A percentile compares a stretch with the other conserved stretches of the same genome.
These are phyloP conservation scores for Andrena marginata DNA, from an alignment of 2,888 invertebrate species.

Conservation along the genomic window DNA sequence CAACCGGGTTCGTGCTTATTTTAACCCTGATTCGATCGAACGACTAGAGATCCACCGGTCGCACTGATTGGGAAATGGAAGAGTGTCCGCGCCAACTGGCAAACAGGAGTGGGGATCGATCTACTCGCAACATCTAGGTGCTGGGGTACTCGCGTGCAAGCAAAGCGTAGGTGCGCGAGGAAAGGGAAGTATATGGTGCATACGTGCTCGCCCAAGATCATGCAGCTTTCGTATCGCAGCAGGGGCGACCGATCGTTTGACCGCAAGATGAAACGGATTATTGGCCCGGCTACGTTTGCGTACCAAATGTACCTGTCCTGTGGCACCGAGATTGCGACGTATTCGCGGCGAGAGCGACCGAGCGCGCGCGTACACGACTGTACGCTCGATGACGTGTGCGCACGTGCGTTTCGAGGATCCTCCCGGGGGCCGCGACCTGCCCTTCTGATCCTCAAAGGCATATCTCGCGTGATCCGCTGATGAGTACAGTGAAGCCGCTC, in stretches of 20 bases:
- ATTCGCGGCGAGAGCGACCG: conserved; percentile 68
- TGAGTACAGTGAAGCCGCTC: conserved; percentile 22
- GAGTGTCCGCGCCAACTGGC: conserved; percentile 2
- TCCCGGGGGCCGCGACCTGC: conserved; percentile 18
- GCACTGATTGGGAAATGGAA: not conserved
- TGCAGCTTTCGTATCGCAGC: conserved; percentile 48
- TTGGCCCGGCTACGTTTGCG: conserved; percentile 69
- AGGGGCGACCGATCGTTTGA: conserved; percentile 51
- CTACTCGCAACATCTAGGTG: conserved; percentile 22
- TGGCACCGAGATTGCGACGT: conserved; percentile 70
- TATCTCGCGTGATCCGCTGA: conserved; percentile 34
- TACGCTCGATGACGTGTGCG: conserved; percentile 19
- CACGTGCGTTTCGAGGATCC: conserved; percentile 48
- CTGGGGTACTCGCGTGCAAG: conserved; percentile 15
- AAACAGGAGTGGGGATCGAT: conserved; percentile 48
- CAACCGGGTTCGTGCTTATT: too few relatives aligned
- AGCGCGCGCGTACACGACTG: not conserved
- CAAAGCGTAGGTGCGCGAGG: conserved; percentile 37
- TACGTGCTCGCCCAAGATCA: conserved; percentile 40
- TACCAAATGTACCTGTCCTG: conserved; percentile 66
- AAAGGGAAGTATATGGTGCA: conserved; percentile 23
- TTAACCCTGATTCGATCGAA: too few relatives aligned
- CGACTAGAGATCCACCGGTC: too few relatives aligned
- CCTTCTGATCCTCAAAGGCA: conserved; percentile 60
- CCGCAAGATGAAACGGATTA: conserved; percentile 73